Evolutionary conservation across 2,113 vertebrate species (phyloP).

Genomic region (Verasper variegatus): DNA sequence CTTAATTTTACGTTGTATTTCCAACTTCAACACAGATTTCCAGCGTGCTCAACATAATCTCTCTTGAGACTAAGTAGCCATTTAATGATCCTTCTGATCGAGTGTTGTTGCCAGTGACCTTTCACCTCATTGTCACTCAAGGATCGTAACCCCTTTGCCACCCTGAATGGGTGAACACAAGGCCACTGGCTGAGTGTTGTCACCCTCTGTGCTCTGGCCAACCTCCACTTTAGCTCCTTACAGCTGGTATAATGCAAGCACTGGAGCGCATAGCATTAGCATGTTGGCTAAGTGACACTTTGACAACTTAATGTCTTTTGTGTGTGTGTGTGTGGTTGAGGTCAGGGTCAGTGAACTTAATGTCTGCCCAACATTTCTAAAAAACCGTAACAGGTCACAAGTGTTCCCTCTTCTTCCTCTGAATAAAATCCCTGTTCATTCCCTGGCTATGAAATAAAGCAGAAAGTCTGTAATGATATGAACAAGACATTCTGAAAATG

Average conservation of each 20-base stretch:
- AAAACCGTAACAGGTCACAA: constrained; percentile 32
- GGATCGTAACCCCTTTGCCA: constrained; percentile 70
- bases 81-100: constrained; percentile 55
- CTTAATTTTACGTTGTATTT: neutral
- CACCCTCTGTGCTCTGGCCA: constrained; percentile 61
- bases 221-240: constrained; percentile 68
- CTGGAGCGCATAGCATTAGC: constrained; percentile 53
- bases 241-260: constrained; percentile 66
- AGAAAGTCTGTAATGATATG: constrained; percentile 11
- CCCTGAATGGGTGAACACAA: constrained; percentile 72
- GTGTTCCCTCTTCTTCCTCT: neutral
- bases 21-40: too few relatives aligned
- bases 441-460: constrained; percentile 11
- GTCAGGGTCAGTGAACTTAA: constrained; percentile 63
- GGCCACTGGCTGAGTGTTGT: constrained; percentile 63
- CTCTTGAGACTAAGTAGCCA: constrained; percentile 27
- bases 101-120: constrained; percentile 70
- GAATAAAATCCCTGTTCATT: constrained; percentile 24
- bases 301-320: constrained; percentile 66
- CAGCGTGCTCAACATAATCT: constrained; percentile 33
- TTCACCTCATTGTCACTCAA: constrained; percentile 62
- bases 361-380: constrained; percentile 38
- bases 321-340: constrained; percentile 45
- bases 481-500: constrained; percentile 19
- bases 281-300: constrained; percentile 68